Percentiles rank a stretch among this genome's conserved stretches.
phyloP scores from a whole-genome alignment of 2,888 invertebrate species.

The Hirtodrosophila alboralis region DNA sequence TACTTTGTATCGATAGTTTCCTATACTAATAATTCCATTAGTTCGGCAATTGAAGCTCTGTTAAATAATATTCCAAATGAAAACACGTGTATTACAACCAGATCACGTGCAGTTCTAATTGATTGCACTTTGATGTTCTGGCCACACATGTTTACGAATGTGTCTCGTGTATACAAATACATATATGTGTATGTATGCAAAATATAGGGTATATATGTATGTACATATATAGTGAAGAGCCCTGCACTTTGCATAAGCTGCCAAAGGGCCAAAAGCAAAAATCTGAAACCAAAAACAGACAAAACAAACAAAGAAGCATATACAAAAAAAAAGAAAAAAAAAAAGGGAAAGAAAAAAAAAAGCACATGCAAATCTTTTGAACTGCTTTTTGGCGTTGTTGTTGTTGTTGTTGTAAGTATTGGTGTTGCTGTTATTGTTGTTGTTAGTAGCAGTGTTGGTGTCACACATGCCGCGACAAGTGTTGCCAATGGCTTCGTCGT shows the following conservation, averaged over 20 bases:
- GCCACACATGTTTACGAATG: no score
- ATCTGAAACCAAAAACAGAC: slow-evolving; percentile 12
- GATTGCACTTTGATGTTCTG: slow-evolving; percentile 43
- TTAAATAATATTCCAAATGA: no score
- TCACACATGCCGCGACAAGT: slow-evolving; percentile 49
- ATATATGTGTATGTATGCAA: no score
- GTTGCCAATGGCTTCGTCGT: slow-evolving; percentile 33
- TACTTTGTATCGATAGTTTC: no score
- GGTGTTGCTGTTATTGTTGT: slow-evolving; percentile 12
- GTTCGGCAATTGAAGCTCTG: no score
- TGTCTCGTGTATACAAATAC: no score
- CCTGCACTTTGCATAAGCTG: slow-evolving; percentile 69
- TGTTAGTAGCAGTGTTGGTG: slow-evolving; percentile 24
- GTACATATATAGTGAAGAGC: slow-evolving; percentile 8
- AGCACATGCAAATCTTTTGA: slow-evolving; percentile 3
- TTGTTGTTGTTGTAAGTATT: slow-evolving; percentile 19
- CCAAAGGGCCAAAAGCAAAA: slow-evolving; percentile 43
- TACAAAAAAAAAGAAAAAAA: no score
- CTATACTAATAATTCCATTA: no score
- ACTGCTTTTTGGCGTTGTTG: slow-evolving; percentile 37
- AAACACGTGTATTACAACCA: no score
- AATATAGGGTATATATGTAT: background rate
- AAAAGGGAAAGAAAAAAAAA: no score
- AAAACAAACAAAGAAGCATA: slow-evolving; percentile 4
- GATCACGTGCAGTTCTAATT: slow-evolving; percentile 38